Percentiles rank a stretch among this genome's conserved stretches.
Evolutionary conservation across 2,113 vertebrate species (phyloP).

Genomic region (Nicator chloris): DNA sequence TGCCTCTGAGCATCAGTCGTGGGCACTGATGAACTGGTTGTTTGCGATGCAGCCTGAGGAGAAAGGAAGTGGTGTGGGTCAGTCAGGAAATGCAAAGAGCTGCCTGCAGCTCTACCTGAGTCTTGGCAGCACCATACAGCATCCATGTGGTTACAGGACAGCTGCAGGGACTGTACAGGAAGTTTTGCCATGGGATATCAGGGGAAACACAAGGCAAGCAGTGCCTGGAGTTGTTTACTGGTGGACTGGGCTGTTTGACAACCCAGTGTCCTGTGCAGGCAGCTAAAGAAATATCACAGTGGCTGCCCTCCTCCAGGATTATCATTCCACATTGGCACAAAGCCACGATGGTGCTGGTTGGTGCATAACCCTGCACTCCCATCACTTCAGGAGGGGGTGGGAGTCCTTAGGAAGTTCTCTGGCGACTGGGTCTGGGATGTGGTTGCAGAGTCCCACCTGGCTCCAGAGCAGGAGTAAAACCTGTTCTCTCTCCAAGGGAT

Average conservation of each 20-base stretch:
- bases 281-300: background rate
- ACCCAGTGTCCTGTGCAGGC: background rate
- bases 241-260: background rate
- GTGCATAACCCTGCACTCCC: fast-evolving
- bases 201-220: background rate
- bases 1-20: background rate
- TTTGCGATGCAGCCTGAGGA: background rate
- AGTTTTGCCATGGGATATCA: background rate
- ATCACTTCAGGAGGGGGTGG: background rate
- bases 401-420: background rate
- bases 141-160: background rate
- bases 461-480: background rate
- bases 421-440: background rate
- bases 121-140: background rate
- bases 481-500: background rate
- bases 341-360: background rate
- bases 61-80: background rate
- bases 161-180: background rate
- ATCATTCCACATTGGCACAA: background rate
- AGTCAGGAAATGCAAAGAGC: background rate
- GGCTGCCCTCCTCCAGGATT: background rate
- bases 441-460: background rate
- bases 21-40: background rate
- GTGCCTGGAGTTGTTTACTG: background rate
- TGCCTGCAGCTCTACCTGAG: background rate